A percentile compares a stretch with the other conserved stretches of the same genome.
phyloP scores from a whole-genome alignment of 2,888 invertebrate genomes.

The Trichacis sp. region DNA sequence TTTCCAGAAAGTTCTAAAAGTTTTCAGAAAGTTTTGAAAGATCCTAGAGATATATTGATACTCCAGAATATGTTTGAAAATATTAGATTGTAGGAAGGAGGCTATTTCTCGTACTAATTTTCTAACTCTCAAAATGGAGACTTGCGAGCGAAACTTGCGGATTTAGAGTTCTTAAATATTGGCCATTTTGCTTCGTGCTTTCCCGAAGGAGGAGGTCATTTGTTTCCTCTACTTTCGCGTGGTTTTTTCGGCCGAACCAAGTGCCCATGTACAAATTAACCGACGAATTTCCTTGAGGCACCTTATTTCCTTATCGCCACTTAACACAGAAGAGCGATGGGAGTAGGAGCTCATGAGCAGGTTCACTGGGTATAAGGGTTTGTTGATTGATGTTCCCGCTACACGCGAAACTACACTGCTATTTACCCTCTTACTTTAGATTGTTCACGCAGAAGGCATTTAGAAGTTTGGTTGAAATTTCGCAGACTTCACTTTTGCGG shows the following conservation, averaged over 20 bases:
- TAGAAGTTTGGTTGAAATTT: slow-evolving; percentile 30
- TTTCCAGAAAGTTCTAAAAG: too few relatives aligned
- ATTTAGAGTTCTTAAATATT: background rate
- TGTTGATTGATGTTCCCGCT: slow-evolving; percentile 59
- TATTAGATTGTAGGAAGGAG: too few relatives aligned
- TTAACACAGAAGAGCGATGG: slow-evolving; percentile 59
- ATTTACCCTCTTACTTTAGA: slow-evolving; percentile 44
- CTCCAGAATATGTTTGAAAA: too few relatives aligned
- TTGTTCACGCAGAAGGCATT: slow-evolving; percentile 50
- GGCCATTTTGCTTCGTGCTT: background rate
- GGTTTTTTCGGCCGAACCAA: background rate
- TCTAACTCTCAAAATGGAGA: too few relatives aligned
- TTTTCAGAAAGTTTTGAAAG: too few relatives aligned
- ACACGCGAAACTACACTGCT: slow-evolving; percentile 57
- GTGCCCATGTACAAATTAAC: slow-evolving; percentile 43
- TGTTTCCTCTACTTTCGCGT: background rate
- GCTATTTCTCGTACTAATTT: too few relatives aligned
- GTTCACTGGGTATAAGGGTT: slow-evolving; percentile 49
- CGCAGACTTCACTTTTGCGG: slow-evolving; percentile 18
- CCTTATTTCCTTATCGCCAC: slow-evolving; percentile 58
- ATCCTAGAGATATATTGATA: too few relatives aligned
- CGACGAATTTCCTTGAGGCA: slow-evolving; percentile 48
- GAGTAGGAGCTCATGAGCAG: slow-evolving; percentile 55
- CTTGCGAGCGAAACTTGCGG: too few relatives aligned
- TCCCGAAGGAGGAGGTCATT: background rate